Percentiles rank a stretch among this genome's conserved stretches.
Conservation (phyloP, 2,113 vertebrate species). For the Eulacestoma nigropectus region DNA sequence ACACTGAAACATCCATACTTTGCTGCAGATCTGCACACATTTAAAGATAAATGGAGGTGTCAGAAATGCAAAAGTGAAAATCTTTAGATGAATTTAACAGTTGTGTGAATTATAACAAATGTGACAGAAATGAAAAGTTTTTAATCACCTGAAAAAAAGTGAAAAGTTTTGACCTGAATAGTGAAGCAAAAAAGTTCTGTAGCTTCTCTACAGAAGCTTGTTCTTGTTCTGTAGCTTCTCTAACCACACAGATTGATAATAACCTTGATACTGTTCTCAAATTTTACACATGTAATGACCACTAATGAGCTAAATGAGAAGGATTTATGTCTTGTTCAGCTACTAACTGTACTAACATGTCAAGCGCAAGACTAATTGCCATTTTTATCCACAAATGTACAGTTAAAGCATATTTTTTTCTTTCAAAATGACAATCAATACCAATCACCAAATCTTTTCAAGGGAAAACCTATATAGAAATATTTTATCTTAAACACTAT, state of each 20-base stretch:
- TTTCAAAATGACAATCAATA: background rate
- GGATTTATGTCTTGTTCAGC: background rate
- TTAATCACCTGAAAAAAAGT: too few relatives aligned
- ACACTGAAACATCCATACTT: background rate
- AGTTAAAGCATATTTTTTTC: background rate
- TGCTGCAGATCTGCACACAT: background rate
- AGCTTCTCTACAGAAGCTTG: too few relatives aligned
- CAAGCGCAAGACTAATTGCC: background rate
- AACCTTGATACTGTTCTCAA: background rate
- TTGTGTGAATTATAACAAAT: background rate
- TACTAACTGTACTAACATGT: background rate
- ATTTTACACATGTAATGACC: background rate
- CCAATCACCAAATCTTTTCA: background rate
- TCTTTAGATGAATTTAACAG: rapidly evolving
- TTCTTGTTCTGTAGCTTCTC: too few relatives aligned
- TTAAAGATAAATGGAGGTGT: background rate
- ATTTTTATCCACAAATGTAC: background rate
- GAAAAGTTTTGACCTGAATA: background rate
- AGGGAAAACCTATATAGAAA: background rate
- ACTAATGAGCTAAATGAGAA: background rate
- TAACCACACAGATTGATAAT: background rate
- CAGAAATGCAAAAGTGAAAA: background rate
- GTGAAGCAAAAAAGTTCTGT: background rate
- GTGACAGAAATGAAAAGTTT: too few relatives aligned
- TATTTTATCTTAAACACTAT: background rate